Base-by-base conservation (phyloP, 2,888 invertebrate genomes). In the Eupithecia abbreviata region DNA sequence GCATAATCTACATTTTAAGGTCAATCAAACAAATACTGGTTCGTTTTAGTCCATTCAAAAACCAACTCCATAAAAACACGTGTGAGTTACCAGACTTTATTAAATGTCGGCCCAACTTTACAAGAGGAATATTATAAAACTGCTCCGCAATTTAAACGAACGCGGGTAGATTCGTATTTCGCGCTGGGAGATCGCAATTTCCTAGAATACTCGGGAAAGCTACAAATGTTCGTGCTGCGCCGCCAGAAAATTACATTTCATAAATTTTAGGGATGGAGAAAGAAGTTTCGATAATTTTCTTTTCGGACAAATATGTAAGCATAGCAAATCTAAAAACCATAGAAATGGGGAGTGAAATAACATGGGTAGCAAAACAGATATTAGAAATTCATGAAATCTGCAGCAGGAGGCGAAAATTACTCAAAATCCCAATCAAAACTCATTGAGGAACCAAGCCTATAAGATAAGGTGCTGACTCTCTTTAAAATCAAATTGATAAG, bases 191-290 rank as follows among this genome's bases (percentile, higher is more conserved):
- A 93, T 93, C 94, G 94, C 94, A 93, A 94, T 94, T 95, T 93
- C 91, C 93, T 91, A 87, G 91, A 90, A 90, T 91, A 92, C 93
- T 93, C 89, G 91, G 92, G 88, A 94, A 94, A 91, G 94, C 95
- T 94, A 94, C 94, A 94, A 95, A 94, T 94, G 94, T 93, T 91
- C 90, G 91, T 89, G 91, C 90, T 92, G 90, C 89, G 90, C 89
- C 91, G 91, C 90, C 91, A 91, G 93, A 94, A 94, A 95, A 95
- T 95, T 95, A 94, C 93, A 94, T 95, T 95, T 94, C 92, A 92
- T 92, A 93, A 91, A 90, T 90, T 89, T 85, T 91, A 93, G 93
- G 88, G 94, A 84, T 86, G 93, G 81, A 49, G 75, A 58, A 6
- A 30, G 30, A 68, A 43, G 2, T 65, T 72, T 79, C 79, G 79